These are phyloP conservation scores for Aradus depressus DNA, from an alignment of 2,888 invertebrate species.

Conservation along the genomic window DNA sequence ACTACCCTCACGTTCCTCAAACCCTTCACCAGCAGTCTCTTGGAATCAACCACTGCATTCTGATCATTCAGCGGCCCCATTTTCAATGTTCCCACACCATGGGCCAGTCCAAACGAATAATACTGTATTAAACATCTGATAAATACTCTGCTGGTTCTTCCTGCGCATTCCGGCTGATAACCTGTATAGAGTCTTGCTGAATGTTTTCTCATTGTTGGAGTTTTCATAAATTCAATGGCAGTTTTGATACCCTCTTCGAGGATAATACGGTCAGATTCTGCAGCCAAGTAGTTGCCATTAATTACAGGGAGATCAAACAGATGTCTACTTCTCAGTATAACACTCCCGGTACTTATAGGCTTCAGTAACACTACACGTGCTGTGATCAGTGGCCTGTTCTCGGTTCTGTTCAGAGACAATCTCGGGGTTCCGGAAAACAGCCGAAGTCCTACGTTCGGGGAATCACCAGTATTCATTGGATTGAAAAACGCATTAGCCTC, in stretches of 20 bases:
- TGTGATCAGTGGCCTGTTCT: too few relatives aligned
- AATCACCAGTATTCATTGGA: constrained; percentile 58
- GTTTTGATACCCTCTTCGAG: too few relatives aligned
- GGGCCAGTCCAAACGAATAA: constrained; percentile 64
- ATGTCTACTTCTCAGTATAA: constrained; percentile 69
- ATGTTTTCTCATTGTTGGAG: constrained; percentile 49
- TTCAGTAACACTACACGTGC: constrained; percentile 63
- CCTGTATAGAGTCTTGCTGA: constrained; percentile 45
- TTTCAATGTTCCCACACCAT: constrained; percentile 52
- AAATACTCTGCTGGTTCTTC: too few relatives aligned
- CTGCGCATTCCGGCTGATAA: constrained; percentile 26
- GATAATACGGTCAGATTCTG: too few relatives aligned
- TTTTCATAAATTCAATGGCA: constrained; percentile 57
- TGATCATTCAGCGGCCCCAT: constrained; percentile 49
- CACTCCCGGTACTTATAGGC: constrained; percentile 76
- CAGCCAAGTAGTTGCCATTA: constrained; percentile 77
- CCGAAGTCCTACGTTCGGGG: constrained; percentile 77
- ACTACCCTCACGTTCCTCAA: constrained; percentile 42
- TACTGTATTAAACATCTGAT: constrained; percentile 73
- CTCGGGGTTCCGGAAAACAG: constrained; percentile 46
- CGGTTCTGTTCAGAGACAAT: too few relatives aligned
- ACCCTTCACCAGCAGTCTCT: constrained; percentile 41
- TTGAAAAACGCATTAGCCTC: constrained; percentile 54
- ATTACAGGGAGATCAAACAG: constrained; percentile 76
- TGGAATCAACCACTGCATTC: constrained; percentile 46